A percentile compares a stretch with the other conserved stretches of the same genome.
Evolutionary conservation across 2,797 vertebrate genomes (phyloP).

Genomic region (Pogoniulus pusillus): DNA sequence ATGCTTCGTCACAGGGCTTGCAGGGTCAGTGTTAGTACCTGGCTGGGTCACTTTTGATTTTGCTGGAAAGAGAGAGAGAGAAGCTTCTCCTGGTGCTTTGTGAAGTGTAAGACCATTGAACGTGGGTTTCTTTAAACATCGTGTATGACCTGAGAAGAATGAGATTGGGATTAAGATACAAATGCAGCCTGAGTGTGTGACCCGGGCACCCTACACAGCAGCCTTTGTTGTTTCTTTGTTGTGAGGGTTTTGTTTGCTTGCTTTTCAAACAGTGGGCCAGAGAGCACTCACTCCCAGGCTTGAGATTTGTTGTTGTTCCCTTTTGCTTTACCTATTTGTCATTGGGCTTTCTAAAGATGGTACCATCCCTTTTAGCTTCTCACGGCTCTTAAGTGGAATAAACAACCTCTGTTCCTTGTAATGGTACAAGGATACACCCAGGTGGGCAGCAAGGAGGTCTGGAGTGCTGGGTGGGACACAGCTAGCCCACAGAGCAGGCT

Average conservation of each 20-base stretch:
- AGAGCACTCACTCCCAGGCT: not conserved
- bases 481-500: not conserved
- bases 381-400: not conserved
- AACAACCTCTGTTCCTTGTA: not conserved
- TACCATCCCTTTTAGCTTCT: not conserved
- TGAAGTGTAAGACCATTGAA: rapidly evolving
- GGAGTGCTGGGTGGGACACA: not conserved
- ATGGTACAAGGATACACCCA: not conserved
- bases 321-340: not conserved
- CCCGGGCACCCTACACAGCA: not conserved
- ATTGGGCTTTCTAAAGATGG: not conserved
- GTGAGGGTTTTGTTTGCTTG: too few species aligned
- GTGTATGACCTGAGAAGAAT: not conserved
- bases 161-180: not conserved
- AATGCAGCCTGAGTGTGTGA: not conserved
- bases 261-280: not conserved
- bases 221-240: not conserved
- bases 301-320: not conserved
- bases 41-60: not conserved
- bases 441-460: too few species aligned
- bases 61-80: not conserved
- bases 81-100: not conserved
- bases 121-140: not conserved
- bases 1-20: not conserved
- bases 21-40: not conserved